These are phyloP conservation scores for Vultur gryphus DNA, from an alignment of 2,797 vertebrate genomes.

Conservation along the genomic window DNA sequence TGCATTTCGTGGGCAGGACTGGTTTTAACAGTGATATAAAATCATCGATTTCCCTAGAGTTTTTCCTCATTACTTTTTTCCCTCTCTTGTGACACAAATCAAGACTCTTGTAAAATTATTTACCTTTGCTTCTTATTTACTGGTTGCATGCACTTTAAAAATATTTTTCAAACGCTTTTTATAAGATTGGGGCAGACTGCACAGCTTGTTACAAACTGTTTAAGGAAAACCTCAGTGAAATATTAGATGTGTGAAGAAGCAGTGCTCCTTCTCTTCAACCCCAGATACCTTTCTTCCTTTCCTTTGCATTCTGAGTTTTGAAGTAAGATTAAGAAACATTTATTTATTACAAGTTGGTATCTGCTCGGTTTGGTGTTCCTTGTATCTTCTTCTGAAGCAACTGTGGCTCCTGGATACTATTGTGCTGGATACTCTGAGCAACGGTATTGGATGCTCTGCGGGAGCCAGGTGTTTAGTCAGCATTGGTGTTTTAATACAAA, in stretches of 20 bases:
- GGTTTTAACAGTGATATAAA: neutral
- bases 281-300: neutral
- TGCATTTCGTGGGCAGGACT: neutral
- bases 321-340: neutral
- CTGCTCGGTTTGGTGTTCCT: neutral
- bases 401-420: neutral
- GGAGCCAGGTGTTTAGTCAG: neutral
- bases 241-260: neutral
- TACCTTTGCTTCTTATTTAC: neutral
- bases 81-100: neutral
- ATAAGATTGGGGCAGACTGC: neutral
- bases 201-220: neutral
- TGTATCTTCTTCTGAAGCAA: neutral
- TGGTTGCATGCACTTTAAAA: neutral
- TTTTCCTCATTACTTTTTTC: neutral
- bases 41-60: neutral
- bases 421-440: neutral
- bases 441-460: fast-evolving
- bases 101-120: neutral
- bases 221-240: neutral
- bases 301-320: neutral
- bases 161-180: neutral
- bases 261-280: neutral
- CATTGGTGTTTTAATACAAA: neutral
- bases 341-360: neutral